Percentiles rank a stretch among this genome's conserved stretches.
phyloP scores from a whole-genome alignment of 1,140 invertebrate species.

The Ceratosolen solmsi region DNA sequence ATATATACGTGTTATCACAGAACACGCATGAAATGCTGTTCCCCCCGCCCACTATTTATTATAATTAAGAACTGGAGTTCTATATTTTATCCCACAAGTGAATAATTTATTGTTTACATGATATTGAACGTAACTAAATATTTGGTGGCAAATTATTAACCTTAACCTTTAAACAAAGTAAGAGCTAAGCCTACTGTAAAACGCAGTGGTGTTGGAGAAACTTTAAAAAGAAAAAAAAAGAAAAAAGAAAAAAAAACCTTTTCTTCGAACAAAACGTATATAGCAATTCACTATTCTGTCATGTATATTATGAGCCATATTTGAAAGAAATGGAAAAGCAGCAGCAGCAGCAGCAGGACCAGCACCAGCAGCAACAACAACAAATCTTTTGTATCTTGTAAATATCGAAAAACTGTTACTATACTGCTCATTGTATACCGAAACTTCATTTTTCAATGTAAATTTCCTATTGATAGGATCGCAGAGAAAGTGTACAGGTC shows the following conservation, averaged over 20 bases:
- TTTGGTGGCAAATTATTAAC: conserved; percentile 31
- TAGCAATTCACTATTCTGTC: conserved; percentile 8
- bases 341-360: background rate
- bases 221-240: background rate
- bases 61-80: background rate
- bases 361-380: background rate
- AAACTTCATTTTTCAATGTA: conserved; percentile 39
- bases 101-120: conserved; percentile 28
- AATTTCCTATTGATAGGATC: conserved; percentile 35
- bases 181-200: conserved; percentile 6
- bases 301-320: background rate
- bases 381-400: conserved; percentile 44
- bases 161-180: background rate
- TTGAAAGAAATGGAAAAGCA: background rate
- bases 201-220: conserved; percentile 13
- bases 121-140: conserved; percentile 20
- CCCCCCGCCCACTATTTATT: conserved; percentile 23
- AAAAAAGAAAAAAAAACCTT: conserved; percentile 8
- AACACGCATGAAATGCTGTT: conserved; percentile 46
- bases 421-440: conserved; percentile 34
- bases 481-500: conserved; percentile 40
- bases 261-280: conserved; percentile 1
- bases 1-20: too few species aligned
- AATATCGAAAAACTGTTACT: conserved; percentile 35
- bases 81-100: conserved; percentile 10